Conservation (phyloP, 1,140 invertebrate species). For the Micrasema minimum region DNA sequence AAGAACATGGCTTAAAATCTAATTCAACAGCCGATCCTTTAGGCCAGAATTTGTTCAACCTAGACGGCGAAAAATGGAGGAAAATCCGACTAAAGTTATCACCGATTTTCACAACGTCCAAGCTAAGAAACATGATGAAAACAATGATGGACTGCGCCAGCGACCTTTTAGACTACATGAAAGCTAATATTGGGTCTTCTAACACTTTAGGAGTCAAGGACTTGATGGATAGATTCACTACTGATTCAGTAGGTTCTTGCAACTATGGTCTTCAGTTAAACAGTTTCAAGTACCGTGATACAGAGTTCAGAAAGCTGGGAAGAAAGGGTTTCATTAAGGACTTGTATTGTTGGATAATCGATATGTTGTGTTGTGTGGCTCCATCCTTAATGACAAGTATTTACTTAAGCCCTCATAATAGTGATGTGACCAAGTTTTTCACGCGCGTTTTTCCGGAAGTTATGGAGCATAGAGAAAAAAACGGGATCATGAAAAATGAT, state of each 20-base stretch:
- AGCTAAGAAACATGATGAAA: slow-evolving; percentile 68
- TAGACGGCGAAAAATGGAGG: slow-evolving; percentile 67
- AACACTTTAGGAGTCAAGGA: slow-evolving; percentile 55
- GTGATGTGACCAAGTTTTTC: slow-evolving; percentile 60
- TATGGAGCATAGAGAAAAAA: slow-evolving; percentile 59
- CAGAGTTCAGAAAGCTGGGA: slow-evolving; percentile 54
- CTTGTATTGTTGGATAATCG: slow-evolving; percentile 41
- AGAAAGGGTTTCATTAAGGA: slow-evolving; percentile 47
- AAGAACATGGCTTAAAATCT: too few species aligned
- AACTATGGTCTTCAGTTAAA: slow-evolving; percentile 58
- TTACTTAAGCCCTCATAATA: slow-evolving; percentile 44
- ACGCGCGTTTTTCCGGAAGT: slow-evolving; percentile 57
- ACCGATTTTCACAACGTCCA: slow-evolving; percentile 69
- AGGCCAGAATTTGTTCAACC: slow-evolving; percentile 61
- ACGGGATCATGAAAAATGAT: slow-evolving; percentile 58
- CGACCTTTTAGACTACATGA: slow-evolving; percentile 56
- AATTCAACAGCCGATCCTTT: too few species aligned
- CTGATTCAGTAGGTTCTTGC: slow-evolving; percentile 56
- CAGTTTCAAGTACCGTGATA: slow-evolving; percentile 55
- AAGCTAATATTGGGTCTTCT: slow-evolving; percentile 39
- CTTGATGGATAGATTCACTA: slow-evolving; percentile 52
- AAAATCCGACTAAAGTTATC: slow-evolving; percentile 66
- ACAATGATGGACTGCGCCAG: slow-evolving; percentile 58
- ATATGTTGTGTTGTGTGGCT: slow-evolving; percentile 33
- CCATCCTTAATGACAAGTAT: slow-evolving; percentile 47